Conservation (phyloP, 2,797 vertebrate genomes). For the Chaetophractus vellerosus region DNA sequence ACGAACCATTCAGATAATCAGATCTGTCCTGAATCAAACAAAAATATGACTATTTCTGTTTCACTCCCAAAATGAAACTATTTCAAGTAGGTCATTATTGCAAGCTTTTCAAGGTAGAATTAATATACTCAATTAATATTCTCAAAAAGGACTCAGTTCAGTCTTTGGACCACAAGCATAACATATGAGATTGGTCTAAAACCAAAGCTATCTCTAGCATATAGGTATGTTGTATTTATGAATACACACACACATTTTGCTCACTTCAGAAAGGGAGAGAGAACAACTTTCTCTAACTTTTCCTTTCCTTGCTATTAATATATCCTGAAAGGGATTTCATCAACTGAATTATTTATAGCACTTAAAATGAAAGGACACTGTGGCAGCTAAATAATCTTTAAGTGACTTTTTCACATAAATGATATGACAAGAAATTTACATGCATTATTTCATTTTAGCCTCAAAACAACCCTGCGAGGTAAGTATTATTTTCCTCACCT, state of each 20-base stretch:
- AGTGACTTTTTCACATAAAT: constrained; percentile 37
- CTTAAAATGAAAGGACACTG: constrained; percentile 54
- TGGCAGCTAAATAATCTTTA: constrained; percentile 55
- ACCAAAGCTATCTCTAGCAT: background rate
- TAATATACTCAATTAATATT: constrained; percentile 48
- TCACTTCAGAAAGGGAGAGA: constrained; percentile 29
- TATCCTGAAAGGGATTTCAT: constrained; percentile 67
- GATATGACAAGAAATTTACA: background rate
- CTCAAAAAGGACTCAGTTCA: background rate
- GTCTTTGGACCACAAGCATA: background rate
- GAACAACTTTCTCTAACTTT: constrained; percentile 53
- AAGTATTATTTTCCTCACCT: background rate
- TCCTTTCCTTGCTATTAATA: constrained; percentile 44
- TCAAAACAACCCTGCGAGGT: background rate
- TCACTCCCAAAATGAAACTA: constrained; percentile 15
- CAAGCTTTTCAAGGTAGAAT: constrained; percentile 7
- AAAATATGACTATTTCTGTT: background rate
- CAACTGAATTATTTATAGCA: constrained; percentile 57
- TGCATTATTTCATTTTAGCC: constrained; percentile 40
- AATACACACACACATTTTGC: background rate
- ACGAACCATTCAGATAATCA: constrained; percentile 42
- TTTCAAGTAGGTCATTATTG: background rate
- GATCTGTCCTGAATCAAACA: background rate
- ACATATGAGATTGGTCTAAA: background rate
- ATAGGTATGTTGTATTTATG: background rate